A percentile compares a stretch with the other conserved stretches of the same genome.
These are phyloP conservation scores for Lysandra coridon DNA, from an alignment of 2,888 invertebrate genomes.

Conservation along the genomic window DNA sequence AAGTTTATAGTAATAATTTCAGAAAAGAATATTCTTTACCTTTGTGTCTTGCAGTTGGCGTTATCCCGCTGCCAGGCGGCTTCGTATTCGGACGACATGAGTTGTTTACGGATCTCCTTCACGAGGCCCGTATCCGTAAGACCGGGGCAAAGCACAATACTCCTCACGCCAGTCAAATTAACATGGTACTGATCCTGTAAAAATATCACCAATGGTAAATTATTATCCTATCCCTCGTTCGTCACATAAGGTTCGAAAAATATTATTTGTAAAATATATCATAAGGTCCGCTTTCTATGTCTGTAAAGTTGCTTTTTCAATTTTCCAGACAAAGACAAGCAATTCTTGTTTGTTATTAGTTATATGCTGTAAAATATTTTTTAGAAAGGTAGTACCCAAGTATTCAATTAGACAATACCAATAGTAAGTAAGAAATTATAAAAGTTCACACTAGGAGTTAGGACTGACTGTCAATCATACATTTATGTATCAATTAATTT, in stretches of 20 bases:
- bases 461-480: not conserved
- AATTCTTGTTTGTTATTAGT: no score
- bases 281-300: no score
- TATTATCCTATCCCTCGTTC: no score
- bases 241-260: no score
- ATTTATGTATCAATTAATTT: not conserved
- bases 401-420: no score
- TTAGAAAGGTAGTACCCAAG: no score
- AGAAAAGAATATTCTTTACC: conserved; percentile 58
- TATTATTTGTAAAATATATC: no score
- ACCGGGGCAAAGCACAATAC: conserved; percentile 86
- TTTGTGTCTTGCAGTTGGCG: conserved; percentile 82
- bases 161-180: conserved; percentile 85
- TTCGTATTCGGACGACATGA: conserved; percentile 86
- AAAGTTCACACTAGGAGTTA: not conserved
- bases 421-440: no score
- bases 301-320: no score
- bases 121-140: conserved; percentile 84
- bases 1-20: not conserved
- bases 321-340: no score
- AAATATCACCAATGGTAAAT: not conserved
- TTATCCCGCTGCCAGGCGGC: conserved; percentile 87
- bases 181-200: conserved; percentile 86
- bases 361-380: no score
- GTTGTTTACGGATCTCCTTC: conserved; percentile 84